Conservation (phyloP, 53 echinoderm and acorn worm species). For the Crossaster papposus region DNA sequence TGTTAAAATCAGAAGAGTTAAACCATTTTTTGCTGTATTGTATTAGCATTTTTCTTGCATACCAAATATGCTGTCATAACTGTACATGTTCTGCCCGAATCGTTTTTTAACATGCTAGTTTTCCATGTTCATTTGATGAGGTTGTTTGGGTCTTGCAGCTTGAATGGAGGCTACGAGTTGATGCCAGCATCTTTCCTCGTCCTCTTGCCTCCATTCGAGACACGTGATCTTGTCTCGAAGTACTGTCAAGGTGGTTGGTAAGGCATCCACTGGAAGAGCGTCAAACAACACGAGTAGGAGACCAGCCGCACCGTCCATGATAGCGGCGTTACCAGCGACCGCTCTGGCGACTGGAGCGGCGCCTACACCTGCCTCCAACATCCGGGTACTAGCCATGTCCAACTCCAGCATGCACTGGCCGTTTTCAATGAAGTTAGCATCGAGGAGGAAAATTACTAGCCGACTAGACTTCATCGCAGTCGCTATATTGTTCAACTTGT, state of each 20-base stretch:
- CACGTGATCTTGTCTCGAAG: slow-evolving; percentile 55
- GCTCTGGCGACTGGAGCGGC: not conserved
- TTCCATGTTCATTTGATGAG: not conserved
- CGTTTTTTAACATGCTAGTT: not conserved
- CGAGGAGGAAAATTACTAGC: slow-evolving; percentile 36
- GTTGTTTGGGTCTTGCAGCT: not conserved
- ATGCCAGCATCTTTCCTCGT: slow-evolving; percentile 38
- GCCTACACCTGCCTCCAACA: not conserved
- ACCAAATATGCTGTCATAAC: too few relatives aligned
- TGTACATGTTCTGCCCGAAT: too few relatives aligned
- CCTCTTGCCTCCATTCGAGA: slow-evolving; percentile 31
- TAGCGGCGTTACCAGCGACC: not conserved
- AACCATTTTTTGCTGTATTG: too few relatives aligned
- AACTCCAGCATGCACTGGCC: slow-evolving; percentile 55
- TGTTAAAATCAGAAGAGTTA: too few relatives aligned
- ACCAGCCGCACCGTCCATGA: not conserved
- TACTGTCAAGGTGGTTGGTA: slow-evolving; percentile 49
- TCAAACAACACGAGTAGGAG: slow-evolving; percentile 43
- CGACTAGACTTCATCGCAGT: slow-evolving; percentile 7
- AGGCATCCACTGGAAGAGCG: slow-evolving; percentile 46
- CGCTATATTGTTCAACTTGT: slow-evolving; percentile 27
- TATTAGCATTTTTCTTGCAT: too few relatives aligned
- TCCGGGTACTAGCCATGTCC: slow-evolving; percentile 29
- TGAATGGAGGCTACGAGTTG: slow-evolving; percentile 27
- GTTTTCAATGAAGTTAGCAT: slow-evolving; percentile 27